Percentiles rank a stretch among this genome's conserved stretches.
Evolutionary conservation across 1,140 invertebrate species (phyloP).

Genomic region (Babylonia areolata): DNA sequence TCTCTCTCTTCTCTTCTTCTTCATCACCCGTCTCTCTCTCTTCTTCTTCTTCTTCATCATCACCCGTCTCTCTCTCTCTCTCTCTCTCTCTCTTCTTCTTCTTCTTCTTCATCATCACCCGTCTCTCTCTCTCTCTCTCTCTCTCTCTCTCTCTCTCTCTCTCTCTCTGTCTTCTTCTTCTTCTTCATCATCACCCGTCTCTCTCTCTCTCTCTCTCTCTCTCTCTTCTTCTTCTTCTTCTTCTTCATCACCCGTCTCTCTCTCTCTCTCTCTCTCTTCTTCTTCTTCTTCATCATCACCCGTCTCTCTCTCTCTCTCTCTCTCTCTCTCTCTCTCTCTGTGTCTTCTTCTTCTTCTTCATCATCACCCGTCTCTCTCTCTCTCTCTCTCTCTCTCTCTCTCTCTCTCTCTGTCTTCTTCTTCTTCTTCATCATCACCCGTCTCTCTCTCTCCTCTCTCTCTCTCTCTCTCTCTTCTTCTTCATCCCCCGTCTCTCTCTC

Average conservation of each 20-base stretch:
- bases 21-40: background rate
- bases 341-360: background rate
- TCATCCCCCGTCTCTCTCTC: background rate
- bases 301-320: background rate
- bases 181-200: no score
- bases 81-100: no score
- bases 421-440: background rate
- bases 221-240: no score
- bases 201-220: no score
- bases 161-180: no score
- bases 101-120: no score
- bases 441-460: background rate
- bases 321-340: background rate
- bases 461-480: background rate
- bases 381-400: conserved; percentile 28
- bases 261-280: no score
- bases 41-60: background rate
- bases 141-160: no score
- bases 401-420: background rate
- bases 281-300: no score
- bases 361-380: background rate
- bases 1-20: background rate
- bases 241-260: no score
- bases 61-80: no score
- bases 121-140: no score